Evolutionary conservation across 2,113 vertebrate genomes (phyloP).

Genomic region (Craseonycteris thonglongyai): DNA sequence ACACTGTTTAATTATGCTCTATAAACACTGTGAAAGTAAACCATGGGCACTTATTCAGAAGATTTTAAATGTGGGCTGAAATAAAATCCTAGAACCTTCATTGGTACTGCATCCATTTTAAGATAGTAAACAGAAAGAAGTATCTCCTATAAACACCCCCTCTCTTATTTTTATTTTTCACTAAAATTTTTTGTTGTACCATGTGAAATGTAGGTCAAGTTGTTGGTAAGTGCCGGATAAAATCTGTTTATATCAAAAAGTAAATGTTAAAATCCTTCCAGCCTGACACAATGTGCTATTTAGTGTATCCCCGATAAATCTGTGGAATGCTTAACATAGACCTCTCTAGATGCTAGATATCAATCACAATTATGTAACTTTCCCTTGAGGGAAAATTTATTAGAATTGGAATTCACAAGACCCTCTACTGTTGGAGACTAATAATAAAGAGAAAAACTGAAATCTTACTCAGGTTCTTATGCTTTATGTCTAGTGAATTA

Average conservation of each 20-base stretch:
- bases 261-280: constrained; percentile 36
- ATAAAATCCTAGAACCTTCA: constrained; percentile 36
- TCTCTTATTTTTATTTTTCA: constrained; percentile 25
- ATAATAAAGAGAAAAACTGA: background rate
- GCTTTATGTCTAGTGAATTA: background rate
- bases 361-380: background rate
- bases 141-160: constrained; percentile 27
- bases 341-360: background rate
- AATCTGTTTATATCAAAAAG: constrained; percentile 53
- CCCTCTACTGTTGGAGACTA: background rate
- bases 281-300: background rate
- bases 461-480: background rate
- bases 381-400: background rate
- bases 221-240: constrained; percentile 42
- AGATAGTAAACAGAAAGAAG: constrained; percentile 49
- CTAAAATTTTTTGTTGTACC: background rate
- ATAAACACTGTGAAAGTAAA: constrained; percentile 56
- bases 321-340: background rate
- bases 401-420: background rate
- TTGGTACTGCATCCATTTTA: background rate
- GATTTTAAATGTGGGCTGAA: constrained; percentile 54
- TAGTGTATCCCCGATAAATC: background rate
- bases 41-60: constrained; percentile 45
- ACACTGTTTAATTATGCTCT: constrained; percentile 32
- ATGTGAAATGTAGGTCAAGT: constrained; percentile 60